These are phyloP conservation scores for Protobothrops flavoviridis DNA, from an alignment of 2,113 vertebrate species.

Conservation along the genomic window DNA sequence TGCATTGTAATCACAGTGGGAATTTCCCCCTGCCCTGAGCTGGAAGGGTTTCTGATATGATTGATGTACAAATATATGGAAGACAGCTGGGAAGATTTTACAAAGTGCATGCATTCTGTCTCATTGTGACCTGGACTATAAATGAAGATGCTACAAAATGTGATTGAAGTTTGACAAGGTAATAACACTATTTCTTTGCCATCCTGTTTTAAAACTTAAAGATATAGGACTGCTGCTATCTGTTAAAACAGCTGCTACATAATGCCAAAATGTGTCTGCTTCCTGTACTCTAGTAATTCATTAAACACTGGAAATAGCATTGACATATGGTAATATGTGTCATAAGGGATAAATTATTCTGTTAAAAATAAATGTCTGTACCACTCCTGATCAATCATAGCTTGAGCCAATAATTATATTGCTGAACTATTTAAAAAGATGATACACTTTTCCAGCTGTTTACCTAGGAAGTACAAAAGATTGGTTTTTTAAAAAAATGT, in stretches of 20 bases:
- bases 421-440: not conserved
- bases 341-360: not conserved
- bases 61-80: not conserved
- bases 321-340: not conserved
- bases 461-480: not conserved
- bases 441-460: not conserved
- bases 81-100: not conserved
- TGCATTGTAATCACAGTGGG: not conserved
- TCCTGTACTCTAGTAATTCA: not conserved
- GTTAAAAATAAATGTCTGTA: conserved; percentile 3
- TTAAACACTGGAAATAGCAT: not conserved
- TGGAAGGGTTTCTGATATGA: not conserved
- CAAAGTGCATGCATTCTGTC: not conserved
- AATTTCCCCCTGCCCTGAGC: not conserved
- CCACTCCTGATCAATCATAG: not conserved
- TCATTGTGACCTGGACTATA: not conserved
- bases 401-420: not conserved
- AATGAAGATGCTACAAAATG: not conserved
- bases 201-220: not conserved
- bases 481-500: not conserved
- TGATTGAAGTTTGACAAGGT: conserved; percentile 5
- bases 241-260: not conserved
- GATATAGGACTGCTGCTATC: not conserved
- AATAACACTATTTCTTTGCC: not conserved
- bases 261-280: not conserved